phyloP scores from a whole-genome alignment of 2,888 invertebrate genomes.

The Nebria brevicollis region DNA sequence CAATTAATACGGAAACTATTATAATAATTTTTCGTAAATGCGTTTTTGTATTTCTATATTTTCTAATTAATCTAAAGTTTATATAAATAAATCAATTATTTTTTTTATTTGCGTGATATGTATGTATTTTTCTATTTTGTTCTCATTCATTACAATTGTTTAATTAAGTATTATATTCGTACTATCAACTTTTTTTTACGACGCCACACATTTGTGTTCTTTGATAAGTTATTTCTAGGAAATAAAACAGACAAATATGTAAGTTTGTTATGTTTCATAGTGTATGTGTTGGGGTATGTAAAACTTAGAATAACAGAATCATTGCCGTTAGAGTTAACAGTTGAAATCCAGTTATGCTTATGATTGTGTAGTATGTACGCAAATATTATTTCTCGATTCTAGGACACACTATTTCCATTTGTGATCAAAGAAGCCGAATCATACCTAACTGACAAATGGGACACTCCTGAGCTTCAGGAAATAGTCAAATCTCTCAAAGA shows the following conservation, averaged over 20 bases:
- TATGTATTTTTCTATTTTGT: too few species aligned
- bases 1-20: not conserved
- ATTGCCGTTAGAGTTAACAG: not conserved
- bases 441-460: slow-evolving; percentile 79
- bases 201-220: too few species aligned
- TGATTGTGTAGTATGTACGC: not conserved
- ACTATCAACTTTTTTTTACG: too few species aligned
- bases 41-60: too few species aligned
- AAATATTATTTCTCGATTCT: slow-evolving; percentile 48
- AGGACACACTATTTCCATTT: slow-evolving; percentile 84
- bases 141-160: too few species aligned
- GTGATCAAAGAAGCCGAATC: slow-evolving; percentile 76
- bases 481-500: slow-evolving; percentile 74
- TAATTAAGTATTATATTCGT: too few species aligned
- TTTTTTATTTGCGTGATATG: too few species aligned
- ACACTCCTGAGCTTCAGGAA: slow-evolving; percentile 72
- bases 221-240: too few species aligned
- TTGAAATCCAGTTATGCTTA: not conserved
- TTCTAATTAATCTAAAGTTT: too few species aligned
- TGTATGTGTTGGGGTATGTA: not conserved
- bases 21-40: too few species aligned
- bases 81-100: too few species aligned
- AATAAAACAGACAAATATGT: not conserved
- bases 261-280: not conserved
- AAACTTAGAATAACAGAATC: not conserved